A percentile compares a stretch with the other conserved stretches of the same genome.
phyloP scores from a whole-genome alignment of 2,113 vertebrate species.

The Halichoerus grypus region DNA sequence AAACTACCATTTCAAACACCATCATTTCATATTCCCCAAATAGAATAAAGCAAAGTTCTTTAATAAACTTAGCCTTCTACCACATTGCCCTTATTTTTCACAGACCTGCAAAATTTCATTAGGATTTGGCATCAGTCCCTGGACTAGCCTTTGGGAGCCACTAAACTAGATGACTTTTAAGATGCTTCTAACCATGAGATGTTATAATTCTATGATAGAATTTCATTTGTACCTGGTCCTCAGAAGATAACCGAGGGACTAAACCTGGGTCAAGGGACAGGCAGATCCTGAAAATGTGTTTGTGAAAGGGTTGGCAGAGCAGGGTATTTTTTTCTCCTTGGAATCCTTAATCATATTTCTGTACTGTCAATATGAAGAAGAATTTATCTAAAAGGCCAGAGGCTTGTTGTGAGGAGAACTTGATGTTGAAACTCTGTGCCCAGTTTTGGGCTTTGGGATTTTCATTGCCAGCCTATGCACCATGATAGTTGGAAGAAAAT shows the following conservation, averaged over 20 bases:
- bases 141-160: constrained; percentile 57
- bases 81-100: constrained; percentile 53
- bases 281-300: constrained; percentile 66
- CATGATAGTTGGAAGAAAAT: constrained; percentile 57
- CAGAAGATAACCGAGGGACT: constrained; percentile 66
- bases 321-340: constrained; percentile 63
- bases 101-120: constrained; percentile 54
- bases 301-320: constrained; percentile 60
- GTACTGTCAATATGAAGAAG: constrained; percentile 61
- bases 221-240: constrained; percentile 62
- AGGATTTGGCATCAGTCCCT: constrained; percentile 43
- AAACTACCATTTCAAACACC: background rate
- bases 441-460: constrained; percentile 51
- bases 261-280: constrained; percentile 63
- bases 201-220: constrained; percentile 63
- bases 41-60: constrained; percentile 37
- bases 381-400: constrained; percentile 55
- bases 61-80: constrained; percentile 55
- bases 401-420: constrained; percentile 47
- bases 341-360: constrained; percentile 70
- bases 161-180: constrained; percentile 63
- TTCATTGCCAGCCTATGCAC: background rate
- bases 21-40: background rate
- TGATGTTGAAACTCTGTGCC: constrained; percentile 50
- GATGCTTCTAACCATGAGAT: constrained; percentile 56